Conservation (phyloP, 1,140 invertebrate species). For the Euura saliciscinereae region DNA sequence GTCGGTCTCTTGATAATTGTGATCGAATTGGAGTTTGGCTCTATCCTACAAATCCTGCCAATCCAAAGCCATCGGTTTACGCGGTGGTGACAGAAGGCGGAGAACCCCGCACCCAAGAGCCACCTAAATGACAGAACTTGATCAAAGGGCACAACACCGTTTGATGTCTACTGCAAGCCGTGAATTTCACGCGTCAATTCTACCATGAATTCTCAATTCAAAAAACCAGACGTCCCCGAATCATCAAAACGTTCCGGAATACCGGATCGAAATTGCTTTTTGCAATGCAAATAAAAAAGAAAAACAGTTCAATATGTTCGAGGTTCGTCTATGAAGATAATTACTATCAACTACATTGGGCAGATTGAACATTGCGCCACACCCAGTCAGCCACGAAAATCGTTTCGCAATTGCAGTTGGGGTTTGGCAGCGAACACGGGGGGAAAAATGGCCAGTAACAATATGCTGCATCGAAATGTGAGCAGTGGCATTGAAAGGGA, state of each 20-base stretch:
- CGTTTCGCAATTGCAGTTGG: too few species aligned
- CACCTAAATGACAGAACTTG: constrained; percentile 48
- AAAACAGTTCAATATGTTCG: background rate
- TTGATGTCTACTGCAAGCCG: constrained; percentile 50
- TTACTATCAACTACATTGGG: background rate
- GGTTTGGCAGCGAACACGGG: too few species aligned
- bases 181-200: constrained; percentile 31
- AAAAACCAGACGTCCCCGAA: too few species aligned
- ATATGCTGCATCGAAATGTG: too few species aligned
- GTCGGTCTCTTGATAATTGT: constrained; percentile 22
- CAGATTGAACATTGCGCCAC: background rate
- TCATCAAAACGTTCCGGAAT: too few species aligned
- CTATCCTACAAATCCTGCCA: constrained; percentile 13
- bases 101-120: constrained; percentile 37
- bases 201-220: background rate
- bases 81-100: constrained; percentile 21
- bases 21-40: constrained; percentile 34
- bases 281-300: too few species aligned
- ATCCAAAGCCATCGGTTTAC: constrained; percentile 9
- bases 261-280: too few species aligned
- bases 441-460: too few species aligned
- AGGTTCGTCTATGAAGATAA: background rate
- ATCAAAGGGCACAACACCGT: constrained; percentile 48
- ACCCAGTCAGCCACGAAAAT: background rate
- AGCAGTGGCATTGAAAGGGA: too few species aligned